These are phyloP conservation scores for Agrilus cyanescens DNA, from an alignment of 2,888 invertebrate genomes.

Conservation along the genomic window DNA sequence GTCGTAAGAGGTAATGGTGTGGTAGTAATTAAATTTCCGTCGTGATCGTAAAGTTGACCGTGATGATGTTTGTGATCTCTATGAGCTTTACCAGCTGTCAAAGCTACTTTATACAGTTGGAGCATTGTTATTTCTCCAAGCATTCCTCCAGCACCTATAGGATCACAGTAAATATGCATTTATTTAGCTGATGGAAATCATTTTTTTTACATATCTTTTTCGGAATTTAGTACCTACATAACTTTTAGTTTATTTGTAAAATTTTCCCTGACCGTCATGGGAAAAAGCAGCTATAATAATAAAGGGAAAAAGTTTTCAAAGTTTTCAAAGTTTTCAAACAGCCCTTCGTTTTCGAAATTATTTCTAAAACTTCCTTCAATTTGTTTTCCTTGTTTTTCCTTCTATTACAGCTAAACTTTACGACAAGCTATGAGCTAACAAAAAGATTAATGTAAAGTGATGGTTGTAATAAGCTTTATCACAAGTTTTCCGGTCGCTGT, in stretches of 20 bases:
- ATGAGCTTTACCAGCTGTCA: conserved; percentile 78
- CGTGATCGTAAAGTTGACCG: conserved; percentile 66
- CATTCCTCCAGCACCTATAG: conserved; percentile 50
- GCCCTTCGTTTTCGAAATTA: neutral
- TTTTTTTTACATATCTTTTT: no score
- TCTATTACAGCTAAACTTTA: neutral
- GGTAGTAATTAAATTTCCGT: conserved; percentile 50
- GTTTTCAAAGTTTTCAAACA: no score
- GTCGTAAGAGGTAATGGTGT: conserved; percentile 46
- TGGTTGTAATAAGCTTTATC: no score
- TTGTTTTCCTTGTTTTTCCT: neutral
- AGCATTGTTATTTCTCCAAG: conserved; percentile 69
- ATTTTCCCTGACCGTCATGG: no score
- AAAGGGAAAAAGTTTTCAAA: no score
- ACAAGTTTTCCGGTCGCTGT: no score
- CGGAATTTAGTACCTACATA: no score
- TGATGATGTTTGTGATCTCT: conserved; percentile 81
- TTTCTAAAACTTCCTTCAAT: neutral
- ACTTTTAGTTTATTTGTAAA: no score
- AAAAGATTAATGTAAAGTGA: neutral
- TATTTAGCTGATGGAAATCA: neutral
- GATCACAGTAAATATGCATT: conserved; percentile 5
- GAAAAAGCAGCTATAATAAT: no score
- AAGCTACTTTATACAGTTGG: conserved; percentile 66
- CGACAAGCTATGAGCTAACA: neutral